Evolutionary conservation across 2,888 invertebrate genomes (phyloP).

Genomic region (Eilema griseolum): DNA sequence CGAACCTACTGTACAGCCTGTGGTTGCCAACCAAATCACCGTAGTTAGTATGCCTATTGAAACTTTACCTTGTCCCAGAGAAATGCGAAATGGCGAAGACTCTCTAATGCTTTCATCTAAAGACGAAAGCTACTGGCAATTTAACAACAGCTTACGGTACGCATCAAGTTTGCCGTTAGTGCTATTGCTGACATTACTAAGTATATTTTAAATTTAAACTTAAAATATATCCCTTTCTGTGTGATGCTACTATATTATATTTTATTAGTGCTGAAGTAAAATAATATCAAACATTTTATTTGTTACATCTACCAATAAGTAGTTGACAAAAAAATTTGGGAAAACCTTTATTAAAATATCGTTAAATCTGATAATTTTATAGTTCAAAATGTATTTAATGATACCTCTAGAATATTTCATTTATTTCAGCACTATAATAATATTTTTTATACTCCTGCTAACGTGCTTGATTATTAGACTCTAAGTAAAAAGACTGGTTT

Average conservation of each 20-base stretch:
- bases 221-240: conserved; percentile 25
- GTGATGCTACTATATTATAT: conserved; percentile 31
- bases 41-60: conserved; percentile 72
- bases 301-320: neutral
- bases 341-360: neutral
- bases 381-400: neutral
- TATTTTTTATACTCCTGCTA: conserved; percentile 34
- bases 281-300: neutral
- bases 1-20: conserved; percentile 67
- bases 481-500: conserved; percentile 79
- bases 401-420: conserved; percentile 14
- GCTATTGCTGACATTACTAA: conserved; percentile 58
- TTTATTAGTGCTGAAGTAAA: conserved; percentile 26
- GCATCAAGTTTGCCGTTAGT: conserved; percentile 59
- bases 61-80: conserved; percentile 69
- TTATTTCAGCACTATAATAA: conserved; percentile 34
- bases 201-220: conserved; percentile 37
- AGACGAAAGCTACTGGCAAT: conserved; percentile 76
- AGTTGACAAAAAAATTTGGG: neutral
- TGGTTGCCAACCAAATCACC: conserved; percentile 63
- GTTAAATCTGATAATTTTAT: neutral
- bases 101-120: conserved; percentile 81
- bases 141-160: conserved; percentile 61
- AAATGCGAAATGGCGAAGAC: conserved; percentile 74
- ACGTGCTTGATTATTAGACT: conserved; percentile 51